Conservation (phyloP, 2,113 vertebrate genomes). For the Lichenostomus cassidix region DNA sequence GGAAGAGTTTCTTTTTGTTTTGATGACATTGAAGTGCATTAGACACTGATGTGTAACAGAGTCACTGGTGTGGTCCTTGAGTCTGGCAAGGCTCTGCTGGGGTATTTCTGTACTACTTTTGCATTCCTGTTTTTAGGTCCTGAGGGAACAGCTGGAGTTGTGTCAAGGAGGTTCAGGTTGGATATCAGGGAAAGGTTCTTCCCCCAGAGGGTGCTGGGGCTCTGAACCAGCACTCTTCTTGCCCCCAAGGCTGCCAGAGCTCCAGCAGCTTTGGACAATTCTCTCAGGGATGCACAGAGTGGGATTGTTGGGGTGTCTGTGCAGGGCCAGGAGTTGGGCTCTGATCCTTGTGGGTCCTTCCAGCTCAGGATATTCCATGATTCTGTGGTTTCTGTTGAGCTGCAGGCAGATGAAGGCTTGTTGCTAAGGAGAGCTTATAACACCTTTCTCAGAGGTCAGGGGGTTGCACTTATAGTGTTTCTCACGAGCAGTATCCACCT, state of each 20-base stretch:
- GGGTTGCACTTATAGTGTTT: not conserved
- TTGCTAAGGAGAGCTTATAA: not conserved
- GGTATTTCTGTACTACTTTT: not conserved
- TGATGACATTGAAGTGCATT: not conserved
- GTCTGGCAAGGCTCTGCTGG: not conserved
- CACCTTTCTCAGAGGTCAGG: not conserved
- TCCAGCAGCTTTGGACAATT: rapidly evolving
- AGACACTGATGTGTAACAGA: not conserved
- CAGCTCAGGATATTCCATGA: not conserved
- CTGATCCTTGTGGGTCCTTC: not conserved
- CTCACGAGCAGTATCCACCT: not conserved
- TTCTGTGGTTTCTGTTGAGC: not conserved
- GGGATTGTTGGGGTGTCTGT: not conserved
- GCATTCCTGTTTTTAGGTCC: not conserved
- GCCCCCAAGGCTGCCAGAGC: not conserved
- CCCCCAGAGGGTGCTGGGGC: not conserved
- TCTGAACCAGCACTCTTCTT: too few species aligned
- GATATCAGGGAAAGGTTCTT: not conserved
- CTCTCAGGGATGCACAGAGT: not conserved
- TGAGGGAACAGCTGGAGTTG: not conserved
- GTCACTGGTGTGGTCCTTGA: not conserved
- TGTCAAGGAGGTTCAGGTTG: not conserved
- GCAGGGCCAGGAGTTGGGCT: not conserved
- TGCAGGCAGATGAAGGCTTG: not conserved
- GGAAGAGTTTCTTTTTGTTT: not conserved